A percentile compares a stretch with the other conserved stretches of the same genome.
These are phyloP conservation scores for Orientallactaga bullata DNA, from an alignment of 2,113 vertebrate genomes.

Conservation along the genomic window DNA sequence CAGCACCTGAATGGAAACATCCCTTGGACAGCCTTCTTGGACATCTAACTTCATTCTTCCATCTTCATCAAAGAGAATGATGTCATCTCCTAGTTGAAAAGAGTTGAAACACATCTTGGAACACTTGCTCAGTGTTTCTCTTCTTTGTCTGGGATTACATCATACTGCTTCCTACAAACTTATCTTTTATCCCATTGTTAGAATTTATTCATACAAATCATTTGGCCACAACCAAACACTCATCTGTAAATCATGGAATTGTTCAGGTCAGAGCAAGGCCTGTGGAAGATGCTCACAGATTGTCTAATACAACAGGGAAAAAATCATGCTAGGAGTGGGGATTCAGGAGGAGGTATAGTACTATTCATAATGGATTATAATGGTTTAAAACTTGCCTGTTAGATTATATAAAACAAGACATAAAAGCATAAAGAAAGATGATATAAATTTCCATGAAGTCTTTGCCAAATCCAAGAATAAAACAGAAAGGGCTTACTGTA, in stretches of 20 bases:
- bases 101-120: background rate
- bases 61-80: background rate
- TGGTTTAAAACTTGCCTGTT: background rate
- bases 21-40: background rate
- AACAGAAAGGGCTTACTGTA: background rate
- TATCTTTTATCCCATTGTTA: background rate
- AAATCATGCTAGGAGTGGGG: background rate
- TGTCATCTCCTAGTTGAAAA: background rate
- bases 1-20: background rate
- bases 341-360: background rate
- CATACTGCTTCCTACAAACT: background rate
- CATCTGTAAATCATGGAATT: background rate
- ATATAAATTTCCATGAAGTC: background rate
- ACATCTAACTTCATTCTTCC: background rate
- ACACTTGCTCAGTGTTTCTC: background rate
- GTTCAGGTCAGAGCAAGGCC: background rate
- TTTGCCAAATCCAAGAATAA: constrained; percentile 12
- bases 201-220: background rate
- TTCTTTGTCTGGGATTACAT: background rate
- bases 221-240: background rate
- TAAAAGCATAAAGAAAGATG: background rate
- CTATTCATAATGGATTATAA: background rate
- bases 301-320: background rate
- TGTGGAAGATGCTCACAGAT: background rate
- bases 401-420: background rate